These are phyloP conservation scores for Hypercompe scribonia DNA, from an alignment of 2,888 invertebrate species.

Conservation along the genomic window DNA sequence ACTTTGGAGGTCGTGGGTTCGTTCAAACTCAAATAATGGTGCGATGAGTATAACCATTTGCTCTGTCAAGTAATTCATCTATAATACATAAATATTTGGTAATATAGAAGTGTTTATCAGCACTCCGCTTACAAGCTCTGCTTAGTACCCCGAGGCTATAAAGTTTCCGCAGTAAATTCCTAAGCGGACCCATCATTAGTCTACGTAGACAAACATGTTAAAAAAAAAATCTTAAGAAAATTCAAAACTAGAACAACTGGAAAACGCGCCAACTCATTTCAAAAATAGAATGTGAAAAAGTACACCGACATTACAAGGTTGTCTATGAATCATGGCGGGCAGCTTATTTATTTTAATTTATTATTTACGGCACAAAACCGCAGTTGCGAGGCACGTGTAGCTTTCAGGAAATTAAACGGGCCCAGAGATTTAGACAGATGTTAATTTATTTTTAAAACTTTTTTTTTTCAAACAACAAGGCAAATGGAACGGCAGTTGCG, in stretches of 20 bases:
- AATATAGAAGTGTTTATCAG: too few relatives aligned
- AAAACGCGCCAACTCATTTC: constrained; percentile 4
- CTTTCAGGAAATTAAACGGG: constrained; percentile 7
- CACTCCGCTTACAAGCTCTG: too few relatives aligned
- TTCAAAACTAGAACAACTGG: constrained; percentile 12
- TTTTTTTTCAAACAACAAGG: neutral
- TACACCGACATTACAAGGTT: constrained; percentile 23
- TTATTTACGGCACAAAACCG: constrained; percentile 29
- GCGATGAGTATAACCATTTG: too few relatives aligned
- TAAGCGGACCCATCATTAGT: neutral
- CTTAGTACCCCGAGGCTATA: too few relatives aligned
- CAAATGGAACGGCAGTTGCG: neutral
- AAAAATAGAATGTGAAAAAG: constrained; percentile 22
- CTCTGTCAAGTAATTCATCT: too few relatives aligned
- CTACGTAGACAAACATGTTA: neutral
- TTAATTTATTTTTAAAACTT: neutral
- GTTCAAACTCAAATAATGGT: too few relatives aligned
- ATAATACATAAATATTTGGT: too few relatives aligned
- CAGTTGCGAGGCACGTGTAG: constrained; percentile 2
- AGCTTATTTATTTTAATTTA: constrained; percentile 36
- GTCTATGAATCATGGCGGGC: constrained; percentile 25
- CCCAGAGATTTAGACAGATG: constrained; percentile 5
- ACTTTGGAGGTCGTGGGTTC: too few relatives aligned
- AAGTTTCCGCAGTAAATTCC: too few relatives aligned
- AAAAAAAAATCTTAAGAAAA: neutral